These are phyloP conservation scores for Tigriopus japonicus DNA, from an alignment of 1,140 invertebrate genomes.

Conservation along the genomic window DNA sequence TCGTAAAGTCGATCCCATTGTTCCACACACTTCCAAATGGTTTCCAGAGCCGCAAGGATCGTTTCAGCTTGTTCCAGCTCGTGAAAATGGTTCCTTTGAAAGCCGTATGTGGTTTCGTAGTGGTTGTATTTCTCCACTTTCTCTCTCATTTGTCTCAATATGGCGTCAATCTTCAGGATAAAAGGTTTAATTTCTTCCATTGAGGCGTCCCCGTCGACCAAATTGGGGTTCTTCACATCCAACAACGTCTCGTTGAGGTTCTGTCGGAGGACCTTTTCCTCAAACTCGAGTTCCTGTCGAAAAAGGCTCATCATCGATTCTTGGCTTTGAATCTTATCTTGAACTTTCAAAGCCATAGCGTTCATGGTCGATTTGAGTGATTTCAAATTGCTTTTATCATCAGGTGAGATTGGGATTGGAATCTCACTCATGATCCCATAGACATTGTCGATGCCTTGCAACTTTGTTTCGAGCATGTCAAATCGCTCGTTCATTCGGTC, in stretches of 20 bases:
- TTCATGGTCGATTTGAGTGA: conserved; percentile 2
- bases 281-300: not conserved
- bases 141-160: not conserved
- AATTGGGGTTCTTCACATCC: not conserved
- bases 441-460: not conserved
- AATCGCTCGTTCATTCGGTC: not conserved
- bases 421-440: conserved; percentile 8
- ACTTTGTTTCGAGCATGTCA: not conserved
- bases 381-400: not conserved
- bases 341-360: not conserved
- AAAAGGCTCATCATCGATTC: not conserved
- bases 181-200: not conserved
- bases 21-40: not conserved
- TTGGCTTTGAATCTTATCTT: not conserved
- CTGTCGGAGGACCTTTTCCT: not conserved
- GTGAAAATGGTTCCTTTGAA: not conserved
- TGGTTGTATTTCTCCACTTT: not conserved
- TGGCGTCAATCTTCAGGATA: not conserved
- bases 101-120: not conserved
- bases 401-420: conserved; percentile 1
- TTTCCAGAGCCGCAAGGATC: not conserved
- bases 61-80: not conserved
- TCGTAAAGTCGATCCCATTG: conserved; percentile 1
- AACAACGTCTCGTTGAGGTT: not conserved
- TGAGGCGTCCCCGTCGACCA: not conserved